Evolutionary conservation across 1,140 invertebrate genomes (phyloP).

Genomic region (Stenopsyche tienmushanensis): DNA sequence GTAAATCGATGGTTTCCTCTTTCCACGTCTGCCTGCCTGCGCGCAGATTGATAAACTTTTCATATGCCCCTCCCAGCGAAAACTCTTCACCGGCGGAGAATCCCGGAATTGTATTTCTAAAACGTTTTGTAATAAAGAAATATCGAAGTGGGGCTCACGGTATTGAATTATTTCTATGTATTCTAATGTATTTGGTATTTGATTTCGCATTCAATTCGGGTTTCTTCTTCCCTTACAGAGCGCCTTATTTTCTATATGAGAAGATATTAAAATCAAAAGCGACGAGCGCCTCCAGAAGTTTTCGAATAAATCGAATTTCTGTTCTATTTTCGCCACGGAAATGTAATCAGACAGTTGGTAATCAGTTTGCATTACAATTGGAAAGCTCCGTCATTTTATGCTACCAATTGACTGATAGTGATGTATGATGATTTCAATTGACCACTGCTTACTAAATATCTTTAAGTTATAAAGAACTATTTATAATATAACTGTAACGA

Average conservation of each 20-base stretch:
- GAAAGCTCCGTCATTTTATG: too few species aligned
- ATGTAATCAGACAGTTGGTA: too few species aligned
- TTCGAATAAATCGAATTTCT: too few species aligned
- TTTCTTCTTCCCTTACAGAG: not conserved
- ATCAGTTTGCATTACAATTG: not conserved
- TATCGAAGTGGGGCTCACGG: conserved; percentile 13
- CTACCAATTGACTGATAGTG: too few species aligned
- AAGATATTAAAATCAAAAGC: not conserved
- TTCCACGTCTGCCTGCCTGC: conserved; percentile 6
- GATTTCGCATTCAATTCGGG: conserved; percentile 17
- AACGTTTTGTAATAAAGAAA: conserved; percentile 28
- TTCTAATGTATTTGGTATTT: conserved; percentile 19
- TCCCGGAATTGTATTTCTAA: conserved; percentile 26
- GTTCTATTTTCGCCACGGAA: too few species aligned
- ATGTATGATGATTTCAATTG: too few species aligned
- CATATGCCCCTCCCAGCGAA: conserved; percentile 16
- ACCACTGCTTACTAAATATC: too few species aligned
- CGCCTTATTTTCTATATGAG: too few species aligned
- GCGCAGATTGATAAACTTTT: conserved; percentile 35
- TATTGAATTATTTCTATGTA: conserved; percentile 24
- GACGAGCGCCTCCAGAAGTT: not conserved
- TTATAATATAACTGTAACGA: too few species aligned
- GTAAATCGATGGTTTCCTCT: conserved; percentile 26
- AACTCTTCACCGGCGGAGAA: conserved; percentile 3
- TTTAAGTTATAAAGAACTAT: too few species aligned